Evolutionary conservation across 2,888 invertebrate genomes (phyloP).

Genomic region (Drosophila ezoana): DNA sequence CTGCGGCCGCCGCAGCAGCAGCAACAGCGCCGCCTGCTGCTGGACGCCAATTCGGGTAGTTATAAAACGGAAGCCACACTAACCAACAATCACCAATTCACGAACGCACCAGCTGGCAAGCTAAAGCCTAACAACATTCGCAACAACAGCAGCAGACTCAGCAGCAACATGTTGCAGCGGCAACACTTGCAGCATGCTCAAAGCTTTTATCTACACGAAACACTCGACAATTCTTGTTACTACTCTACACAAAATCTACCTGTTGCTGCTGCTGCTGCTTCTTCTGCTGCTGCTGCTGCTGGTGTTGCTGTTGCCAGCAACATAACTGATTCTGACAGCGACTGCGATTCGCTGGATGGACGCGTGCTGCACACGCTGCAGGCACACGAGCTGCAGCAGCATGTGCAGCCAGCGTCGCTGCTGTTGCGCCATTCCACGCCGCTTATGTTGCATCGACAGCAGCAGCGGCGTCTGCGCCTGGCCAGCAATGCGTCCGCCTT

Average conservation of each 20-base stretch:
- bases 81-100: conserved; percentile 54
- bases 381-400: conserved; percentile 62
- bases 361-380: conserved; percentile 48
- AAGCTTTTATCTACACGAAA: conserved; percentile 54
- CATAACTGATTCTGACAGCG: conserved; percentile 32
- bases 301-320: conserved; percentile 27
- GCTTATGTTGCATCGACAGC: conserved; percentile 56
- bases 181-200: conserved; percentile 38
- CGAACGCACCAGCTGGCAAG: conserved; percentile 36
- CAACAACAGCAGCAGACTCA: conserved; percentile 32
- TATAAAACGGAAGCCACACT: conserved; percentile 67
- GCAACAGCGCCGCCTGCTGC: conserved; percentile 76
- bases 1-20: conserved; percentile 67
- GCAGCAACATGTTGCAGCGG: conserved; percentile 33
- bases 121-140: conserved; percentile 33
- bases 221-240: conserved; percentile 68
- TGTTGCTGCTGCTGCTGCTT: conserved; percentile 40
- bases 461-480: conserved; percentile 57
- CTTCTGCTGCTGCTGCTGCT: conserved; percentile 24
- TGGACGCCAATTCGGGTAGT: conserved; percentile 85
- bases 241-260: conserved; percentile 75
- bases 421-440: conserved; percentile 82
- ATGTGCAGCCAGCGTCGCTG: conserved; percentile 65
- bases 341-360: conserved; percentile 58
- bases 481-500: conserved; percentile 47